phyloP scores from a whole-genome alignment of 2,797 vertebrate species.

The Apogon hyalosoma region DNA sequence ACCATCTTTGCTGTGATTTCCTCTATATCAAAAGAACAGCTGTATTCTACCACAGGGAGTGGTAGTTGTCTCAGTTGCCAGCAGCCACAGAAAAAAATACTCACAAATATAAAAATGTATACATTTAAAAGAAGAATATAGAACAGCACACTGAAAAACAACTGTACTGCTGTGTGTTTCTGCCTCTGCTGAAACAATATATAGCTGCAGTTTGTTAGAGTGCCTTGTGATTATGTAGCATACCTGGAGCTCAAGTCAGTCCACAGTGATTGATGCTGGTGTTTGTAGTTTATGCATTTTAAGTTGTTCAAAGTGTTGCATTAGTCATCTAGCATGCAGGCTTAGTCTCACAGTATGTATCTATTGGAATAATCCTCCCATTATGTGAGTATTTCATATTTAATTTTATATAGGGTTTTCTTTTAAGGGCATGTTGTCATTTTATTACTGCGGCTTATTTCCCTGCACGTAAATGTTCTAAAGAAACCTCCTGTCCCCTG shows the following conservation, averaged over 20 bases:
- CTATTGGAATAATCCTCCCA: no score
- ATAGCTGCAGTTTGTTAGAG: constrained; percentile 18
- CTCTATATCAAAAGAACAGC: constrained; percentile 21
- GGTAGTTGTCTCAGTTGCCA: no score
- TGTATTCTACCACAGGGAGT: background rate
- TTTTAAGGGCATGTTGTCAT: no score
- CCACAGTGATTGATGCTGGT: background rate
- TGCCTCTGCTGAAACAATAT: background rate
- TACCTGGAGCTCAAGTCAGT: constrained; percentile 32
- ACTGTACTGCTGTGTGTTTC: background rate
- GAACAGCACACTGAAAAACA: background rate
- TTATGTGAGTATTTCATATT: no score
- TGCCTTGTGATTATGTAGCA: constrained; percentile 56
- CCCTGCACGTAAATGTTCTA: no score
- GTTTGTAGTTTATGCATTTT: constrained; percentile 3
- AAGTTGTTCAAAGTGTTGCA: background rate
- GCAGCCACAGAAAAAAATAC: background rate
- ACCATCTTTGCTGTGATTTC: constrained; percentile 3
- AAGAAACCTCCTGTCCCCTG: no score
- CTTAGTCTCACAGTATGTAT: no score
- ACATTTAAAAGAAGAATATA: background rate
- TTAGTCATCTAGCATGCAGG: background rate
- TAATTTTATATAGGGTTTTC: no score
- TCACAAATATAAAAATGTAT: background rate
- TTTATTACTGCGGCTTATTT: no score